Percentiles rank a stretch among this genome's conserved stretches.
Evolutionary conservation across 2,113 vertebrate species (phyloP).

Genomic region (Takifugu flavidus): DNA sequence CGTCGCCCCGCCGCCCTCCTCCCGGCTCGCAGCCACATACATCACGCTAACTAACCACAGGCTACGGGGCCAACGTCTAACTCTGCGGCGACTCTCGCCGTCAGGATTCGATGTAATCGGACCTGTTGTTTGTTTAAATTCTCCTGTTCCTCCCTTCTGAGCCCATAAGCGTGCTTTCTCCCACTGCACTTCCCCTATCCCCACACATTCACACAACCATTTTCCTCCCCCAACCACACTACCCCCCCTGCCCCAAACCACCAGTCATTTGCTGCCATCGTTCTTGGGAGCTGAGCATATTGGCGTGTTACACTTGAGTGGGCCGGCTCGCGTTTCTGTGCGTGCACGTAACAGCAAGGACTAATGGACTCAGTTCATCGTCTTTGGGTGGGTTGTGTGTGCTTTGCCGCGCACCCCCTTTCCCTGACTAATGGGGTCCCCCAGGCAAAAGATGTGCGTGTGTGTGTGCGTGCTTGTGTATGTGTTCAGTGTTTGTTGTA

Average conservation of each 20-base stretch:
- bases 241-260: slow-evolving; percentile 10
- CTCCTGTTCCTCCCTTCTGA: slow-evolving; percentile 1
- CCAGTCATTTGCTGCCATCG: slow-evolving; percentile 31
- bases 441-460: slow-evolving; percentile 36
- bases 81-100: slow-evolving; percentile 22
- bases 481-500: slow-evolving; percentile 2
- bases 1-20: neutral
- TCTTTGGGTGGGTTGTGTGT: slow-evolving; percentile 68
- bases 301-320: slow-evolving; percentile 79
- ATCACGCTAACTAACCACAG: slow-evolving; percentile 63
- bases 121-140: slow-evolving; percentile 42
- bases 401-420: slow-evolving; percentile 69
- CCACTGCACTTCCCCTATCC: neutral
- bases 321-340: slow-evolving; percentile 70
- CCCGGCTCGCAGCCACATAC: slow-evolving; percentile 44
- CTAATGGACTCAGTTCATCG: slow-evolving; percentile 82
- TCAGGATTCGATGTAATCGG: slow-evolving; percentile 8
- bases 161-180: slow-evolving; percentile 5
- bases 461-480: slow-evolving; percentile 14
- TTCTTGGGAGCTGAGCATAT: slow-evolving; percentile 70
- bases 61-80: slow-evolving; percentile 30
- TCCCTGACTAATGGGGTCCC: slow-evolving; percentile 79
- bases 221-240: slow-evolving; percentile 4
- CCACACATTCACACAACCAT: neutral
- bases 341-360: slow-evolving; percentile 78